Evolutionary conservation across 2,797 vertebrate genomes (phyloP), one percentile per base, ranked within the genome.

Genomic region (Eospalax fontanierii): DNA sequence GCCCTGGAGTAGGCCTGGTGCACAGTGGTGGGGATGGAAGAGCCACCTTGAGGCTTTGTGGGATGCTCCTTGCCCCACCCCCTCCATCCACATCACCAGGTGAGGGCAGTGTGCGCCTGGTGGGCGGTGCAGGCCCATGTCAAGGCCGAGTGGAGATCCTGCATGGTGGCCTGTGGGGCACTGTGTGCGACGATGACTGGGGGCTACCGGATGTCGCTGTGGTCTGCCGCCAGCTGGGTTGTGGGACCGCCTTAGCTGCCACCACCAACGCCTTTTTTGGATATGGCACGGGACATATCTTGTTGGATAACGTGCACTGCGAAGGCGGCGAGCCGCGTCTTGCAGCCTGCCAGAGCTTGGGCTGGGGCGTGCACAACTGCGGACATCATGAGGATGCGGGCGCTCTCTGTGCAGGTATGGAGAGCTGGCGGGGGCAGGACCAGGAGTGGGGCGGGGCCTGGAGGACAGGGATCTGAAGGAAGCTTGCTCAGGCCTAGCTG

Each of bases 161-260:
- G 98, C 99, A 99, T 96, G 98, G 97, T 0, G 99, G 99, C 33
- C 98, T 84, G 90, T 99, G 99, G 99, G 99, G 99, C 91, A 99
- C 99, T 0, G 99, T 99, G 92, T 99, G 99, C 0, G 99, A 99
- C 0, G 99, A 99, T 0, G 99, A 99, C 97, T 99, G 99, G 99
- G 98, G 97, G 33, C 90, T 99, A 75, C 98, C 90, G 0, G 99
- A 99, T 0, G 99, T 99, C 28, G 80, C 89, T 0, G 99, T 99
- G 88, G 99, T 99, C 92, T 99, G 99, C 97, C 99, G 98, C 94
- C 99, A 99, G 98, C 86, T 99, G 43, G 98, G 98, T 94, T 99
- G 99, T 0, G 99, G 99, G 43, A 97, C 68, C 0, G 99, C 99
- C 0, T 33, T 99, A 83, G 97, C 97, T 0, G 99, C 98, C 90